A percentile compares a stretch with the other conserved stretches of the same genome.
These are phyloP conservation scores for Nasonia oneida DNA, from an alignment of 2,888 invertebrate genomes.

Conservation along the genomic window DNA sequence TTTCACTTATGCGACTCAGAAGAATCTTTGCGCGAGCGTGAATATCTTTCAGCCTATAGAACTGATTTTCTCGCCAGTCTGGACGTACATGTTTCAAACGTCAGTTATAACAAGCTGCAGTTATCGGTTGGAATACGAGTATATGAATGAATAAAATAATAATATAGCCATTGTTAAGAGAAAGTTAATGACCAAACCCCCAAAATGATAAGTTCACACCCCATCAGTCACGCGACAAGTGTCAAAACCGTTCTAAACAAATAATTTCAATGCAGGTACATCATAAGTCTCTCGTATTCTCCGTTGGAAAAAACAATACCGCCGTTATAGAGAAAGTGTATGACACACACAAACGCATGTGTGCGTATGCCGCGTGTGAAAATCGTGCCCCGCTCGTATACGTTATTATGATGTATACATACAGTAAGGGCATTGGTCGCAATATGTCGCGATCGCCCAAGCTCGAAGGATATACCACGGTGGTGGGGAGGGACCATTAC, in stretches of 20 bases:
- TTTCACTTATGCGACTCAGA: background rate
- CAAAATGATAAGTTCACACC: background rate
- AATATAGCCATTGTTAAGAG: background rate
- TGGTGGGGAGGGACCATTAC: constrained; percentile 9
- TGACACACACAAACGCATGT: background rate
- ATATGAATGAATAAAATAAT: background rate
- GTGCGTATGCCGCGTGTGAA: constrained; percentile 53
- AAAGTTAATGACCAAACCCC: background rate
- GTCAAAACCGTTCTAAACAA: background rate
- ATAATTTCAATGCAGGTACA: constrained; percentile 17
- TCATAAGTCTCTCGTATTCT: background rate
- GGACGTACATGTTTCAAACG: too few species aligned
- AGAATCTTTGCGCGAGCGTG: background rate
- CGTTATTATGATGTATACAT: background rate
- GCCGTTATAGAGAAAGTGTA: background rate
- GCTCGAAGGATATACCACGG: constrained; percentile 62
- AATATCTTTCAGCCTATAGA: background rate
- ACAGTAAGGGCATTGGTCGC: constrained; percentile 35
- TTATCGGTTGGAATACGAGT: too few species aligned
- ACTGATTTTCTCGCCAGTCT: background rate
- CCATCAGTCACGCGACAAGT: background rate
- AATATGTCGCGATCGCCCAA: constrained; percentile 63
- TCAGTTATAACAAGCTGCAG: too few species aligned
- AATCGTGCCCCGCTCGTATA: constrained; percentile 48
- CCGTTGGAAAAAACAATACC: background rate